Percentiles rank a stretch among this genome's conserved stretches.
Evolutionary conservation across 2,113 vertebrate species (phyloP).

Genomic region (Uropsilus gracilis): DNA sequence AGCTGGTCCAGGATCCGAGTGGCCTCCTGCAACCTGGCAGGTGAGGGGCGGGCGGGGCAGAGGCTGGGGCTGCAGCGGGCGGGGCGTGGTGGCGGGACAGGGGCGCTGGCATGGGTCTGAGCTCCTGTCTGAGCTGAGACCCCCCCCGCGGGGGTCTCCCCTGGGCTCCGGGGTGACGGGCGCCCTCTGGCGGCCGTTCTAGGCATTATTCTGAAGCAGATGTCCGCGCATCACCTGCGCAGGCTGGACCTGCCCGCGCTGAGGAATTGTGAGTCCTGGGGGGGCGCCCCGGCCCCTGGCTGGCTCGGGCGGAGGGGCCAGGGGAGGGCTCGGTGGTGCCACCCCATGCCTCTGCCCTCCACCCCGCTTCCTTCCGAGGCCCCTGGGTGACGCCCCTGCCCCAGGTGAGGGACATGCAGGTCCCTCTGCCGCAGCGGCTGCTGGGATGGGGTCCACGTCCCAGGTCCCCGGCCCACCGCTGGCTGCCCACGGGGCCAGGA

Average conservation of each 20-base stretch:
- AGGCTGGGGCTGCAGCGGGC: not conserved
- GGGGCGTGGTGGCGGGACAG: fast-evolving
- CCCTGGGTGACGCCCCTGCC: not conserved
- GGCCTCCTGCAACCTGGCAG: slow-evolving; percentile 67
- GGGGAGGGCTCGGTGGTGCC: fast-evolving
- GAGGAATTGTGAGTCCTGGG: slow-evolving; percentile 45
- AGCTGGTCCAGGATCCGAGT: slow-evolving; percentile 53
- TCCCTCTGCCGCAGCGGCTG: not conserved
- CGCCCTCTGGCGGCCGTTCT: not conserved
- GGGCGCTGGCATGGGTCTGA: too few species aligned
- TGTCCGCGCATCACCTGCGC: slow-evolving; percentile 45
- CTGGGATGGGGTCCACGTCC: fast-evolving
- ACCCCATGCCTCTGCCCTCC: not conserved
- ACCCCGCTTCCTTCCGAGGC: not conserved
- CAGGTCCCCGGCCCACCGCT: fast-evolving
- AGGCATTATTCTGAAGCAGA: slow-evolving; percentile 68
- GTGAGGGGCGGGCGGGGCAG: not conserved
- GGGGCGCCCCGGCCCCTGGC: not conserved
- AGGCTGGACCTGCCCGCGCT: slow-evolving; percentile 35
- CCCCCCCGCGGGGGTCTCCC: too few species aligned
- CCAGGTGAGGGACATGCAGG: not conserved
- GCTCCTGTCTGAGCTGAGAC: not conserved
- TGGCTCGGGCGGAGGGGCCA: not conserved
- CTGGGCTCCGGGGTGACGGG: not conserved
- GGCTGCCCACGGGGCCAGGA: not conserved